A percentile compares a stretch with the other conserved stretches of the same genome.
phyloP scores from a whole-genome alignment of 2,113 vertebrate genomes.

The Gnathonemus longibarbis region DNA sequence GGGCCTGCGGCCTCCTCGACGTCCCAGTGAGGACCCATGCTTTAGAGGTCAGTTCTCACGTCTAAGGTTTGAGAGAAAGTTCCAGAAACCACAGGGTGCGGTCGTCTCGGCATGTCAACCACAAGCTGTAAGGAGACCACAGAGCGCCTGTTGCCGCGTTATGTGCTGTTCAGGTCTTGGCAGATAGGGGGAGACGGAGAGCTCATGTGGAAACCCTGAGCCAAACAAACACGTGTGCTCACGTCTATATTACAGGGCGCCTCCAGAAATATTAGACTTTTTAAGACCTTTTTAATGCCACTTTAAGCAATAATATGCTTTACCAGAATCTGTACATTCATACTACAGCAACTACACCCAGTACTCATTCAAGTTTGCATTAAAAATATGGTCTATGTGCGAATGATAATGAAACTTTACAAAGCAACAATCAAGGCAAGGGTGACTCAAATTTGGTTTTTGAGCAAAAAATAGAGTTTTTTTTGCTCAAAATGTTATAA shows the following conservation, averaged over 20 bases:
- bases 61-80: neutral
- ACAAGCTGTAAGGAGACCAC: constrained; percentile 8
- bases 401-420: neutral
- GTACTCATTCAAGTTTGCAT: neutral
- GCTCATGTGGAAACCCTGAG: neutral
- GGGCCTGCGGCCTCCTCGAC: neutral
- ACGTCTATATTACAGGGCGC: neutral
- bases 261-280: neutral
- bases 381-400: neutral
- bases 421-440: neutral
- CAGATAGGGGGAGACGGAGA: neutral
- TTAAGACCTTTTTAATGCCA: neutral
- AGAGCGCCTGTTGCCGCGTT: neutral
- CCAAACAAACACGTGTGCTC: neutral
- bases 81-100: constrained; percentile 10
- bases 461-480: neutral
- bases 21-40: neutral
- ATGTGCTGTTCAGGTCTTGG: neutral
- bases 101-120: constrained; percentile 16
- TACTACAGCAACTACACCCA: neutral
- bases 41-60: neutral
- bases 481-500: neutral
- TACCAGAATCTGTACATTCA: neutral
- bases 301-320: neutral
- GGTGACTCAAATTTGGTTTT: neutral